phyloP scores from a whole-genome alignment of 2,797 vertebrate species.

The Salmo trutta region DNA sequence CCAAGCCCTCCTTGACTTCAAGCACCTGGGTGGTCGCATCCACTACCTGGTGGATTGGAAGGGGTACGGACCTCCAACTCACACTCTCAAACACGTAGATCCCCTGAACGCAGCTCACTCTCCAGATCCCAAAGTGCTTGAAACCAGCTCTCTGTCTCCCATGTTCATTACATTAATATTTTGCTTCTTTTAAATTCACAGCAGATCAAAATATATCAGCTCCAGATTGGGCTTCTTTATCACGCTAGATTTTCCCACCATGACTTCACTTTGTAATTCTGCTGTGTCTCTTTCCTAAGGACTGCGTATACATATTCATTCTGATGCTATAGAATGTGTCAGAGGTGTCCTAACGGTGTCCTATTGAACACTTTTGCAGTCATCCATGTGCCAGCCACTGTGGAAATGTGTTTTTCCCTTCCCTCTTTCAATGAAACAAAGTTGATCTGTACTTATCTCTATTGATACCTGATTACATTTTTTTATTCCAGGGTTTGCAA shows the following conservation, averaged over 20 bases:
- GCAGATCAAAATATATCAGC: constrained; percentile 64
- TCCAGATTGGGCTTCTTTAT: constrained; percentile 55
- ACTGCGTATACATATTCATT: constrained; percentile 78
- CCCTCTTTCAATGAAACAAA: constrained; percentile 63
- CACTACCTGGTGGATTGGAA: too few relatives aligned
- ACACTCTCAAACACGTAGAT: too few relatives aligned
- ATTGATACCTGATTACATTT: constrained; percentile 81
- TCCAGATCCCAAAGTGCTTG: too few relatives aligned
- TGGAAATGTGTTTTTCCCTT: constrained; percentile 59
- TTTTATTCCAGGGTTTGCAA: constrained; percentile 60
- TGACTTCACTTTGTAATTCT: constrained; percentile 73
- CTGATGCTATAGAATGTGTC: constrained; percentile 77
- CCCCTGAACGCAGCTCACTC: too few relatives aligned
- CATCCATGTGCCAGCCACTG: constrained; percentile 57
- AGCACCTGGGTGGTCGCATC: too few relatives aligned
- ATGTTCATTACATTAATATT: not conserved
- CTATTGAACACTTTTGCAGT: constrained; percentile 79
- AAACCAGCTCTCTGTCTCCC: too few relatives aligned
- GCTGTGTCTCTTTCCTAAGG: constrained; percentile 66
- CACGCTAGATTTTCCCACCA: constrained; percentile 39
- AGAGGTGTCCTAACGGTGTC: constrained; percentile 85
- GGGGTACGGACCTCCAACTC: too few relatives aligned
- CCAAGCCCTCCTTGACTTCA: too few relatives aligned
- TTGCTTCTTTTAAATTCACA: constrained; percentile 64
- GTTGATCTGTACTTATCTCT: constrained; percentile 80